Conservation (phyloP, 1,140 invertebrate genomes). For the Charaxes varanes region DNA sequence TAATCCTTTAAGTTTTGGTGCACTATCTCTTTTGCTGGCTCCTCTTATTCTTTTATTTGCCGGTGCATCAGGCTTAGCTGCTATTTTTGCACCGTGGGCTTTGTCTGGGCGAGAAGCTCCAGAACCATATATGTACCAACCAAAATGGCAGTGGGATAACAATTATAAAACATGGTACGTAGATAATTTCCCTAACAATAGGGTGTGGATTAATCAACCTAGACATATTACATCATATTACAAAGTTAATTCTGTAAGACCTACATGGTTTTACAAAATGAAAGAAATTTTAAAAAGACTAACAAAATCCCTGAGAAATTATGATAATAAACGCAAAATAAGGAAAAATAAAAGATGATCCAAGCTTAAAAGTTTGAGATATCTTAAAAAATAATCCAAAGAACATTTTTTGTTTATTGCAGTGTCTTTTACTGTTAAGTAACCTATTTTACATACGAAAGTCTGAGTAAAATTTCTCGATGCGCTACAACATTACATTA, state of each 20-base stretch:
- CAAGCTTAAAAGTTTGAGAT: too few species aligned
- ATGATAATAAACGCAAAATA: constrained; percentile 9
- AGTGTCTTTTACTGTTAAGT: too few species aligned
- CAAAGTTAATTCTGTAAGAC: constrained; percentile 6
- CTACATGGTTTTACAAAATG: constrained; percentile 33
- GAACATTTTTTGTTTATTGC: too few species aligned
- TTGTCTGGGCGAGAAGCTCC: constrained; percentile 50
- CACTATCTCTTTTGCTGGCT: constrained; percentile 50
- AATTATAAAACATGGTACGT: constrained; percentile 44
- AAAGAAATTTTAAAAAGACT: constrained; percentile 39
- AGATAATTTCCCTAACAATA: constrained; percentile 34
- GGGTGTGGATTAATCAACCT: constrained; percentile 18
- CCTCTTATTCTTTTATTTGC: constrained; percentile 55
- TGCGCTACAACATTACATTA: too few species aligned
- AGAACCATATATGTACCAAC: constrained; percentile 34
- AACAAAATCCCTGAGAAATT: constrained; percentile 5
- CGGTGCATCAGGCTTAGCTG: constrained; percentile 42
- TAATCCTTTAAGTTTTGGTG: constrained; percentile 55
- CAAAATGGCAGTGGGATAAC: constrained; percentile 51
- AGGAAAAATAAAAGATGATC: constrained; percentile 41
- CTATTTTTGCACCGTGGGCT: constrained; percentile 47
- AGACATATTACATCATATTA: constrained; percentile 19
- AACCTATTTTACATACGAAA: too few species aligned
- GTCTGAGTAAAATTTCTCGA: too few species aligned
- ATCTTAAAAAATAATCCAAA: too few species aligned